Conservation (phyloP, 37 sponge, comb jelly and placozoan genomes). For the Crambe crambe region DNA sequence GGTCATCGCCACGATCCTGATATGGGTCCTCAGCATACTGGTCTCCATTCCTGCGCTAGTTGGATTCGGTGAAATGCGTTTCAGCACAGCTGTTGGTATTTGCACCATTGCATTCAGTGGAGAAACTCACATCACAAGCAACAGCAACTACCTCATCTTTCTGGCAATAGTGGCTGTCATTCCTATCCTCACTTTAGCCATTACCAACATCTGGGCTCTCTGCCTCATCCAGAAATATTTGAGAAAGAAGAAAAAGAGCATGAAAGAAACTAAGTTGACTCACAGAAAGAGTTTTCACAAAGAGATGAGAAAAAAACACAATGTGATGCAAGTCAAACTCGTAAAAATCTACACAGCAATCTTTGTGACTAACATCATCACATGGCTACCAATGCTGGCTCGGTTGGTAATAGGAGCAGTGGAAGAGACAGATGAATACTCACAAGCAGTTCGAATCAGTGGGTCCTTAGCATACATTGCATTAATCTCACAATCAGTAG, state of each 20-base stretch:
- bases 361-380: neutral
- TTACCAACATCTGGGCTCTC: conserved; percentile 18
- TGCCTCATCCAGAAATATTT: neutral
- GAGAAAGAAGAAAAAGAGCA: neutral
- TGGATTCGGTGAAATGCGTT: conserved; percentile 55
- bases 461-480: neutral
- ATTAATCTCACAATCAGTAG: neutral
- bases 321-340: neutral
- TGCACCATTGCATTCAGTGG: conserved; percentile 21
- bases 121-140: conserved; percentile 3
- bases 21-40: conserved; percentile 19
- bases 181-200: conserved; percentile 32
- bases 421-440: neutral
- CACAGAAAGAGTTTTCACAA: neutral
- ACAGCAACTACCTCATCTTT: conserved; percentile 37
- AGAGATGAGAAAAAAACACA: neutral
- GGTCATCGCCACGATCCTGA: neutral
- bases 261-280: no score
- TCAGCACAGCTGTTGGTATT: conserved; percentile 34
- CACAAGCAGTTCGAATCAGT: neutral
- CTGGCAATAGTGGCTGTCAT: conserved; percentile 24
- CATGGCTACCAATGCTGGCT: neutral
- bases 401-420: neutral
- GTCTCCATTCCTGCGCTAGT: conserved; percentile 33
- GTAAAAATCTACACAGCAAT: conserved; percentile 3